These are phyloP conservation scores for Plectrocnemia conspersa DNA, from an alignment of 1,140 invertebrate species.

Conservation along the genomic window DNA sequence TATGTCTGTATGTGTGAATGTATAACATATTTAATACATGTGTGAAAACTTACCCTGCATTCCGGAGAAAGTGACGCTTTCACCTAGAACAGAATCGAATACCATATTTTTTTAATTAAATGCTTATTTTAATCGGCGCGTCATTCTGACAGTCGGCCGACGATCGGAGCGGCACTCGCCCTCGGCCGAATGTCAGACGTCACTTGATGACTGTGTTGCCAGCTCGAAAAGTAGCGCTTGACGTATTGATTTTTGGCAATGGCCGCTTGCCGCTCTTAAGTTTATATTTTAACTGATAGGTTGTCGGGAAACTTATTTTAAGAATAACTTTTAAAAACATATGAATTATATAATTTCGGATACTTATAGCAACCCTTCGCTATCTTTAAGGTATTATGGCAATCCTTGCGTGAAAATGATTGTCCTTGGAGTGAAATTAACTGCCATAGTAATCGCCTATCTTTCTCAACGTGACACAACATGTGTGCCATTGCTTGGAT, in stretches of 20 bases:
- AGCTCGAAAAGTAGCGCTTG: not conserved
- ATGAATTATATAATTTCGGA: too few relatives aligned
- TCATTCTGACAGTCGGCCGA: not conserved
- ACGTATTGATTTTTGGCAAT: not conserved
- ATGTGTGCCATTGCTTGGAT: too few relatives aligned
- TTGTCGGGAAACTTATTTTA: too few relatives aligned
- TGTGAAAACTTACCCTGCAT: slow-evolving; percentile 49
- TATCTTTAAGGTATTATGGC: too few relatives aligned
- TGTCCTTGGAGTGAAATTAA: too few relatives aligned
- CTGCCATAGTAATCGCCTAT: too few relatives aligned
- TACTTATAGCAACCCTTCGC: too few relatives aligned
- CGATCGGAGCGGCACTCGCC: not conserved
- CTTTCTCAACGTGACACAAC: too few relatives aligned
- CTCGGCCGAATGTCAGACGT: not conserved
- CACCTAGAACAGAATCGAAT: slow-evolving; percentile 45
- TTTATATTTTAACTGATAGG: not conserved
- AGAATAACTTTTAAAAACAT: too few relatives aligned
- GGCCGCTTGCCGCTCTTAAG: not conserved
- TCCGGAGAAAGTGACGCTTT: slow-evolving; percentile 54
- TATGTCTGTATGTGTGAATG: too few relatives aligned
- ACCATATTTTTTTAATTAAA: slow-evolving; percentile 7
- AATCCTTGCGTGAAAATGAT: too few relatives aligned
- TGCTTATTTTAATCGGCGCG: not conserved
- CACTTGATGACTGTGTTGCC: not conserved
- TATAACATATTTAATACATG: too few relatives aligned